These are phyloP conservation scores for Lepus townsendii DNA, from an alignment of 2,797 vertebrate genomes.

Conservation along the genomic window DNA sequence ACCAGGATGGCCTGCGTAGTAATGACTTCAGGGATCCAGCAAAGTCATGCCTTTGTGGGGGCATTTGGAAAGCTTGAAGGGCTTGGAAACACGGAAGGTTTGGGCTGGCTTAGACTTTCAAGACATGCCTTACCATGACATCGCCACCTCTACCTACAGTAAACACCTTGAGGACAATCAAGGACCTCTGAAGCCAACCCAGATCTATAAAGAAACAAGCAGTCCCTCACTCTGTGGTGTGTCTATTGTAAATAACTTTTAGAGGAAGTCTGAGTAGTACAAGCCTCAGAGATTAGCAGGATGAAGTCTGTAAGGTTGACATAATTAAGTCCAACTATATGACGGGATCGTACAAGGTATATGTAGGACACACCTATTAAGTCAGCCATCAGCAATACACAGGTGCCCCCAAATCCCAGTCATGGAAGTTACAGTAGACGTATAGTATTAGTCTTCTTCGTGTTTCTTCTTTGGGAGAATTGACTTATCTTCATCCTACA, in stretches of 20 bases:
- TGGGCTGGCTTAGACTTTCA: not conserved
- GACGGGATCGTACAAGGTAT: conserved; percentile 8
- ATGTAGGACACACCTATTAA: conserved; percentile 2
- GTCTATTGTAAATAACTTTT: conserved; percentile 36
- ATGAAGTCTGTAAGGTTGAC: conserved; percentile 13
- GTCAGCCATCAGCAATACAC: not conserved
- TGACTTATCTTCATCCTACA: not conserved
- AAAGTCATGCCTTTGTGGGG: conserved; percentile 39
- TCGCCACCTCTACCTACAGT: not conserved
- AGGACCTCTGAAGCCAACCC: conserved; percentile 29
- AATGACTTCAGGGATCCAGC: conserved; percentile 32
- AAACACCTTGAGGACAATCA: conserved; percentile 4
- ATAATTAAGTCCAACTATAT: conserved; percentile 33
- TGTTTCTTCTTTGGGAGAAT: not conserved
- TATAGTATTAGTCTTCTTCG: conserved; percentile 25
- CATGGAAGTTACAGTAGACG: not conserved
- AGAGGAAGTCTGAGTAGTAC: conserved; percentile 15
- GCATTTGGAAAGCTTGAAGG: conserved; percentile 54
- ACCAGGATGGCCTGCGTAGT: not conserved
- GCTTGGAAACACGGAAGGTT: conserved; percentile 12
- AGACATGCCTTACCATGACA: not conserved
- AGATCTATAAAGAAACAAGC: conserved; percentile 19
- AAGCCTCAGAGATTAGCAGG: conserved; percentile 22
- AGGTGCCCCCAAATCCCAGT: not conserved
- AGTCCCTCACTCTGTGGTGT: not conserved